Conservation (phyloP, 2,113 vertebrate genomes). For the Rostratula benghalensis region DNA sequence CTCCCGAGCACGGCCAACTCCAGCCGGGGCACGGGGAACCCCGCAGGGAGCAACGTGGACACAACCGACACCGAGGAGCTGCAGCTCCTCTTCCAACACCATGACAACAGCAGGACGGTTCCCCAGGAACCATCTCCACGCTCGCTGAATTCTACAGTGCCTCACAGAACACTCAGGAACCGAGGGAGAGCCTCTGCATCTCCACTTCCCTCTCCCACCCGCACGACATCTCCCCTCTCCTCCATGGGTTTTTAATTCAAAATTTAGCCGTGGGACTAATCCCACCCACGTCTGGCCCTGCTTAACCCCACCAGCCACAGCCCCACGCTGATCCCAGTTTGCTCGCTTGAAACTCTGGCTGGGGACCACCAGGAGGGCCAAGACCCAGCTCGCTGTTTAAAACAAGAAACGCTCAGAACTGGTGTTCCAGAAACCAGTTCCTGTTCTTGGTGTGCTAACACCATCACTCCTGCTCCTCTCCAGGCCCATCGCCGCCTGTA, state of each 20-base stretch:
- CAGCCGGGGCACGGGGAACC: background rate
- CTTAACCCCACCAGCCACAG: background rate
- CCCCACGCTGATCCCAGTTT: background rate
- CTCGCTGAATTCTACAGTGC: background rate
- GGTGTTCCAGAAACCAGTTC: background rate
- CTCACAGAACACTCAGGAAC: background rate
- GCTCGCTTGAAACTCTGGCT: rapidly evolving
- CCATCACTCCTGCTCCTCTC: background rate
- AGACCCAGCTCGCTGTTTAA: background rate
- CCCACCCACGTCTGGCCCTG: background rate
- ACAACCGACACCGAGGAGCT: background rate
- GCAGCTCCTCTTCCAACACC: background rate
- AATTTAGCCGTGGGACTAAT: background rate
- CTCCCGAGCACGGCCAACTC: background rate
- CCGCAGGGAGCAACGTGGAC: rapidly evolving
- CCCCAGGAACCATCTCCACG: background rate
- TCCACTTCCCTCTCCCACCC: background rate
- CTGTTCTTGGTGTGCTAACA: background rate
- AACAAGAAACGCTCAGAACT: background rate
- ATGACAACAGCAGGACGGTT: background rate
- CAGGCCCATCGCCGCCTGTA: background rate
- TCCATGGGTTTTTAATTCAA: rapidly evolving
- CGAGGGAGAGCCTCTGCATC: rapidly evolving
- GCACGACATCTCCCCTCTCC: background rate
- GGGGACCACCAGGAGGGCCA: background rate